These are phyloP conservation scores for Caracal caracal DNA, from an alignment of 2,113 vertebrate genomes.

Conservation along the genomic window DNA sequence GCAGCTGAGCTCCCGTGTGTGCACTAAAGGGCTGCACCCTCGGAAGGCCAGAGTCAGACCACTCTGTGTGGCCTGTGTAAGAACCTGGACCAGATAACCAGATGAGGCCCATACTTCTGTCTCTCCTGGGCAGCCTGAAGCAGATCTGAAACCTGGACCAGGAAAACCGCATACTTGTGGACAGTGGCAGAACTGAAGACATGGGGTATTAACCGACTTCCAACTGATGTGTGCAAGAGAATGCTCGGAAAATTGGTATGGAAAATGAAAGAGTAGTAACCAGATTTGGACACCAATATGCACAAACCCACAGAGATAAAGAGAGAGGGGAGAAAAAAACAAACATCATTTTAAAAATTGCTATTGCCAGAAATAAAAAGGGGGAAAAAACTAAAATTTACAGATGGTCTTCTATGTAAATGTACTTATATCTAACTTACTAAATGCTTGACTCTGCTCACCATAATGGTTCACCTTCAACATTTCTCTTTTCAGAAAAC, in stretches of 20 bases:
- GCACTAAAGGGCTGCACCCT: not conserved
- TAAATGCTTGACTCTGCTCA: not conserved
- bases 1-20: not conserved
- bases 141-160: not conserved
- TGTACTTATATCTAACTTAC: not conserved
- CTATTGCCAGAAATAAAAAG: not conserved
- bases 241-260: not conserved
- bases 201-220: not conserved
- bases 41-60: not conserved
- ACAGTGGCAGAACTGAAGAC: not conserved
- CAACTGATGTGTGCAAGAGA: not conserved
- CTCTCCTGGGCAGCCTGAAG: not conserved
- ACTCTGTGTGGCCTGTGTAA: rapidly evolving
- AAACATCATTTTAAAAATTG: not conserved
- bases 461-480: not conserved
- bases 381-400: not conserved
- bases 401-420: not conserved
- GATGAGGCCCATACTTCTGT: not conserved
- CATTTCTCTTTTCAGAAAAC: conserved; percentile 6
- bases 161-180: not conserved
- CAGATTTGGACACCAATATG: not conserved
- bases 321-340: not conserved
- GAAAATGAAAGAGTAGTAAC: not conserved
- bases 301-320: not conserved
- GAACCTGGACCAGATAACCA: not conserved